A percentile compares a stretch with the other conserved stretches of the same genome.
These are phyloP conservation scores for Upupa epops DNA, from an alignment of 2,113 vertebrate genomes.

Conservation along the genomic window DNA sequence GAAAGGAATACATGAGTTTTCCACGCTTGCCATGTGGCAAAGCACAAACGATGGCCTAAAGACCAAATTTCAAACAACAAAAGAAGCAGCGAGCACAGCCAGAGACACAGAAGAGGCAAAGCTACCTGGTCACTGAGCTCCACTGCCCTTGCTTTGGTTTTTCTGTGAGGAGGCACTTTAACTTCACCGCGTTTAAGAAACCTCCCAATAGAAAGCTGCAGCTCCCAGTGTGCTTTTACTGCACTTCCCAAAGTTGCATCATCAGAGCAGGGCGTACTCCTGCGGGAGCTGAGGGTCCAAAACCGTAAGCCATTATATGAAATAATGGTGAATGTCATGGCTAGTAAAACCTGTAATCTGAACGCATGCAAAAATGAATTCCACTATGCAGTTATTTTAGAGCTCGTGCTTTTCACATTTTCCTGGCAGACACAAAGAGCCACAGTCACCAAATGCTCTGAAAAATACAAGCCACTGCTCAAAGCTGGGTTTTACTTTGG, in stretches of 20 bases:
- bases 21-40: neutral
- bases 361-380: constrained; percentile 54
- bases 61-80: neutral
- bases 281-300: constrained; percentile 17
- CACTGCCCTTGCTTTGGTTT: neutral
- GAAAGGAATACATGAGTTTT: neutral
- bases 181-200: constrained; percentile 62
- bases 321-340: constrained; percentile 62
- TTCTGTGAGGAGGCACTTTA: constrained; percentile 46
- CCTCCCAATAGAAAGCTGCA: constrained; percentile 59
- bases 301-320: constrained; percentile 56
- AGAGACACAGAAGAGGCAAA: neutral
- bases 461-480: constrained; percentile 42
- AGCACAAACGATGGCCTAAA: neutral
- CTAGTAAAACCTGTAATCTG: constrained; percentile 64
- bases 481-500: constrained; percentile 15
- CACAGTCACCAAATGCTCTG: constrained; percentile 55
- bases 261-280: constrained; percentile 35
- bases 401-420: constrained; percentile 63
- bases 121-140: neutral
- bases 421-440: constrained; percentile 48
- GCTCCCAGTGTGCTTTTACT: constrained; percentile 61
- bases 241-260: constrained; percentile 65
- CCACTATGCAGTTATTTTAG: constrained; percentile 66
- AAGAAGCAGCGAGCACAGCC: neutral